A percentile compares a stretch with the other conserved stretches of the same genome.
Conservation (phyloP, 2,113 vertebrate genomes). For the Neopipo cinnamomea region DNA sequence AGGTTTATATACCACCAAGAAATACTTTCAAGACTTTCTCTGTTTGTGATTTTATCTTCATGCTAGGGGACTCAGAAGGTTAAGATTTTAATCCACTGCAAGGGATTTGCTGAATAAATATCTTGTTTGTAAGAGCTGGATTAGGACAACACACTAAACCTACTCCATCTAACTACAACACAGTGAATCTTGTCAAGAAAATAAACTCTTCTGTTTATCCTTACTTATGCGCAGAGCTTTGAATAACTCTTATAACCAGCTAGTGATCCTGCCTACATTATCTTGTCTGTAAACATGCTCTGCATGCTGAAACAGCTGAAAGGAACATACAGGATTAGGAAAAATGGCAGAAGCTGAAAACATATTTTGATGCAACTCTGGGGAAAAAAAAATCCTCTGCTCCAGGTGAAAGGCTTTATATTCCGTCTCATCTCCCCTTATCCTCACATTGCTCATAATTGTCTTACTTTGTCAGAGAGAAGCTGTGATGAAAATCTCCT, state of each 20-base stretch:
- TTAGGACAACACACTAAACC: constrained; percentile 13
- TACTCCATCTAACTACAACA: not conserved
- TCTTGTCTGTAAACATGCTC: constrained; percentile 3
- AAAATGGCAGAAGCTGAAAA: constrained; percentile 26
- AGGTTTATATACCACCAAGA: not conserved
- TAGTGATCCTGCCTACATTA: constrained; percentile 24
- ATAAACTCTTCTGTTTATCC: constrained; percentile 49
- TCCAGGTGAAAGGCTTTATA: constrained; percentile 29
- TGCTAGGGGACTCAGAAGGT: not conserved
- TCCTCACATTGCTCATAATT: not conserved
- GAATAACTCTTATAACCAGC: constrained; percentile 24
- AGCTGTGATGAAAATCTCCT: not conserved
- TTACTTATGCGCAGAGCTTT: not conserved
- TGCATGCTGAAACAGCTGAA: constrained; percentile 47
- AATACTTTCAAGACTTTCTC: not conserved
- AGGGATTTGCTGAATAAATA: constrained; percentile 40
- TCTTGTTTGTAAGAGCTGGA: not conserved
- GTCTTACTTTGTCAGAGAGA: not conserved
- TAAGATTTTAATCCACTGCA: constrained; percentile 41
- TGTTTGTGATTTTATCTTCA: constrained; percentile 7
- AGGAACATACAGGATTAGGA: constrained; percentile 37
- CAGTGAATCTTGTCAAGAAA: constrained; percentile 13
- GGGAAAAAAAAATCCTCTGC: not conserved
- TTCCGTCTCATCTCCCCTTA: not conserved
- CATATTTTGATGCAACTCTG: not conserved